A percentile compares a stretch with the other conserved stretches of the same genome.
These are phyloP conservation scores for Tautogolabrus adspersus DNA, from an alignment of 2,113 vertebrate species.

Conservation along the genomic window DNA sequence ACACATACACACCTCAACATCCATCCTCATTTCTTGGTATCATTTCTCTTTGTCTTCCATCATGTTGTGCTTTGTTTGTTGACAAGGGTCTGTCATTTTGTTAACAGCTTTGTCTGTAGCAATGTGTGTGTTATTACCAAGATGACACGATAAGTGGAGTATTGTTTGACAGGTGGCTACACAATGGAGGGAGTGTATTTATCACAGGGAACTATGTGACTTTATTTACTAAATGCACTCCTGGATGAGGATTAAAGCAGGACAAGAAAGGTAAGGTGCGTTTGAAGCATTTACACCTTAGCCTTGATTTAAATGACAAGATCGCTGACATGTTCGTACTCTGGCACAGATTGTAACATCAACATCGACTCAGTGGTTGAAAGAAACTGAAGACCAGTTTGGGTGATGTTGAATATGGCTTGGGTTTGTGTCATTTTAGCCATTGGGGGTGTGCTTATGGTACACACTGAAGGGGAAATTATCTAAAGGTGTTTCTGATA, in stretches of 20 bases:
- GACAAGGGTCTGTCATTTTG: conserved; percentile 54
- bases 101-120: conserved; percentile 60
- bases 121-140: conserved; percentile 55
- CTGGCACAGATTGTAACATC: conserved; percentile 17
- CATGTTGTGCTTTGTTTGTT: conserved; percentile 61
- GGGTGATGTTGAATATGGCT: background rate
- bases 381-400: background rate
- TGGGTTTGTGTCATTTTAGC: background rate
- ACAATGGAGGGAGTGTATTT: conserved; percentile 59
- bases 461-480: background rate
- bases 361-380: background rate
- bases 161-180: conserved; percentile 60
- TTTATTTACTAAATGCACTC: conserved; percentile 56
- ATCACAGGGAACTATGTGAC: conserved; percentile 42
- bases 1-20: conserved; percentile 21
- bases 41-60: conserved; percentile 53
- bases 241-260: conserved; percentile 30
- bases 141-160: conserved; percentile 60
- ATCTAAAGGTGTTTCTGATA: background rate
- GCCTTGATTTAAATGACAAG: conserved; percentile 4
- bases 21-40: conserved; percentile 43
- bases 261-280: background rate
- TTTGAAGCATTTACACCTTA: background rate
- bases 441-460: background rate
- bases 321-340: conserved; percentile 1